Base-by-base conservation (phyloP, 1,140 invertebrate genomes). In the Coelopa frigida region DNA sequence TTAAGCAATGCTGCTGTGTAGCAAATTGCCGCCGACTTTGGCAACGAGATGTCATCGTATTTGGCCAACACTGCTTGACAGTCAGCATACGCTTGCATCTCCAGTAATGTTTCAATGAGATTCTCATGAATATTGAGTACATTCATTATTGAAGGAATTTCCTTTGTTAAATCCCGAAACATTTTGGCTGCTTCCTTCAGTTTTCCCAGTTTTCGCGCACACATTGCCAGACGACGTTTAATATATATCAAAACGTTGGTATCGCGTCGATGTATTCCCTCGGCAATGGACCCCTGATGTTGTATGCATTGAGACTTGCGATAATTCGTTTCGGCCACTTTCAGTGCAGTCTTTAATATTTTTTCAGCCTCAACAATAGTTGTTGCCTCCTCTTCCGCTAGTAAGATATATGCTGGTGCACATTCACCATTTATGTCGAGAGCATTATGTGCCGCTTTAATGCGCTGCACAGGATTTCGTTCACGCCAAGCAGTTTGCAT, bases 401-500 rank as follows among this genome's bases (percentile, higher is more conserved):
- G 73, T 41, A 98, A 73, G 63, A 98, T 94, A 60, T 95, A 87
- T 20, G 95, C 95, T 21, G 94, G 86, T 0, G 92, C 91, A 76
- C 94, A 98, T 66, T 98, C 94, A 1, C 88, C 73, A 71, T 95
- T 96, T 47, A 83, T 84, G 60, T 91, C 87, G 11, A 98, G 71
- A 3, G 94, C 94, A 62, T 83, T 87, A 57, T 92, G 85, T 0
- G 94, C 94, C 18, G 89, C 87, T 72, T 93, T 91, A 33, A 98
- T 91, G 46, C 95, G 75, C 5, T 89, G 85, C 51, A 85, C 79
- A 1, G 92, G 91, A 76, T 95, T 95, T 22, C 94, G 75, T 76
- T 98, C 94, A 54, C 95, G 74, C 94, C 94, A 98, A 12, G 94
- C 95, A 43, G 89, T 92, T 70, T 93, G 90, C 94, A 98, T 97